Evolutionary conservation across 2,888 invertebrate genomes (phyloP).

Genomic region (Syritta pipiens): DNA sequence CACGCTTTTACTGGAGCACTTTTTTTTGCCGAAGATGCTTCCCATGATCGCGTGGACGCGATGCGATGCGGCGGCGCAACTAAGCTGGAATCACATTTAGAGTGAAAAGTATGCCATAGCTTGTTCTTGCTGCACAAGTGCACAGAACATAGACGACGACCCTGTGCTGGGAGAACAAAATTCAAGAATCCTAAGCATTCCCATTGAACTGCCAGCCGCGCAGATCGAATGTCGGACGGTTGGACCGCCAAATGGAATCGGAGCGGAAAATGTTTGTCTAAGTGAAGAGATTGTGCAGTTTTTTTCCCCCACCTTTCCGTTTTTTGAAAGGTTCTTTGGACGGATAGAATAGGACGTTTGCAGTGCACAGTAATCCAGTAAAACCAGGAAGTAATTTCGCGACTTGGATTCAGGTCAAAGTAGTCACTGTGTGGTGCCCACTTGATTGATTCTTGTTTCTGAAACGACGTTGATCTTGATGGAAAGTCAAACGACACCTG

Average conservation of each 20-base stretch:
- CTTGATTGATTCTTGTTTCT: conserved; percentile 33
- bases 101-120: conserved; percentile 58
- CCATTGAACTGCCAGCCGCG: conserved; percentile 16
- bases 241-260: conserved; percentile 9
- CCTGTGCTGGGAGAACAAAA: conserved; percentile 18
- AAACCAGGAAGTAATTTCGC: conserved; percentile 46
- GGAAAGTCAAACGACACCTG: not conserved
- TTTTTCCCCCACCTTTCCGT: too few relatives aligned
- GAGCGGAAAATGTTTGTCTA: conserved; percentile 41
- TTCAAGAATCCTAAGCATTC: conserved; percentile 47
- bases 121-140: conserved; percentile 38
- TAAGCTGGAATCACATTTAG: conserved; percentile 33
- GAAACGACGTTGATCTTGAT: conserved; percentile 15
- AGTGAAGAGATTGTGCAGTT: conserved; percentile 30
- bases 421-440: not conserved
- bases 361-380: conserved; percentile 15
- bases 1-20: conserved; percentile 47
- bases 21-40: conserved; percentile 32
- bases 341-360: conserved; percentile 26
- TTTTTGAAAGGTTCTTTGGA: conserved; percentile 7
- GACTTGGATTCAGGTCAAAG: conserved; percentile 45
- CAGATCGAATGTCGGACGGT: conserved; percentile 3
- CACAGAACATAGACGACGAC: conserved; percentile 12
- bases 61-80: not conserved
- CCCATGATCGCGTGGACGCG: conserved; percentile 44